Conservation (phyloP, 2,888 invertebrate genomes). For the Acanthosoma haemorrhoidale region DNA sequence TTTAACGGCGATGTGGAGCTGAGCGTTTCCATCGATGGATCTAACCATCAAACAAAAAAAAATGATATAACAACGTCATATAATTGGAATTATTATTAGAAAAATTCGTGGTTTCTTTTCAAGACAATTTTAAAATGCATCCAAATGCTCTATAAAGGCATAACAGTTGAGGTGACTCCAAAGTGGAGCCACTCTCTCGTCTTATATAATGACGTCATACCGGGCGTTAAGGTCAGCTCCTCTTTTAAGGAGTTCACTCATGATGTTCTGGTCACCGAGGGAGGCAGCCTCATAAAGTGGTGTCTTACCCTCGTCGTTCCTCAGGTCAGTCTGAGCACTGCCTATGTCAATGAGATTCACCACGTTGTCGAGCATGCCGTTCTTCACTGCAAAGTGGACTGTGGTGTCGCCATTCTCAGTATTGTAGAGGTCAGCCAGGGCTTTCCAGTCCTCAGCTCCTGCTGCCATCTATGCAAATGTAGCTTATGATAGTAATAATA, state of each 20-base stretch:
- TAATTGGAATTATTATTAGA: too few relatives aligned
- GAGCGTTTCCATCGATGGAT: not conserved
- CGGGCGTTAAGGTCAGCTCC: slow-evolving; percentile 1
- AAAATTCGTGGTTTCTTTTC: too few relatives aligned
- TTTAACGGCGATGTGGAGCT: slow-evolving; percentile 7
- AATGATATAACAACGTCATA: too few relatives aligned
- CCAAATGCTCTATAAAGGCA: too few relatives aligned
- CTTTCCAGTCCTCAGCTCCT: not conserved
- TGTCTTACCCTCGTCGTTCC: not conserved
- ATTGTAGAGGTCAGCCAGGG: not conserved
- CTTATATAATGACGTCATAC: too few relatives aligned
- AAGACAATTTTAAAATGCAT: too few relatives aligned
- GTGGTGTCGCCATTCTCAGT: not conserved
- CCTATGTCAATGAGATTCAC: slow-evolving; percentile 11
- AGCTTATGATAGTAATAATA: too few relatives aligned
- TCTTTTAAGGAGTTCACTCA: not conserved
- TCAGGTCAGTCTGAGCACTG: slow-evolving; percentile 13
- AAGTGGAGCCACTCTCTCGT: too few relatives aligned
- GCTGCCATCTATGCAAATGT: not conserved
- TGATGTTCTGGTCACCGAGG: not conserved
- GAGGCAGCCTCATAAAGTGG: slow-evolving; percentile 16
- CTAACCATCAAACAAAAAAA: not conserved
- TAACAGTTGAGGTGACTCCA: too few relatives aligned
- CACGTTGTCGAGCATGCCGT: not conserved
- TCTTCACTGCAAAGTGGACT: not conserved